phyloP scores from a whole-genome alignment of 2,113 vertebrate genomes.

The Saccopteryx leptura region DNA sequence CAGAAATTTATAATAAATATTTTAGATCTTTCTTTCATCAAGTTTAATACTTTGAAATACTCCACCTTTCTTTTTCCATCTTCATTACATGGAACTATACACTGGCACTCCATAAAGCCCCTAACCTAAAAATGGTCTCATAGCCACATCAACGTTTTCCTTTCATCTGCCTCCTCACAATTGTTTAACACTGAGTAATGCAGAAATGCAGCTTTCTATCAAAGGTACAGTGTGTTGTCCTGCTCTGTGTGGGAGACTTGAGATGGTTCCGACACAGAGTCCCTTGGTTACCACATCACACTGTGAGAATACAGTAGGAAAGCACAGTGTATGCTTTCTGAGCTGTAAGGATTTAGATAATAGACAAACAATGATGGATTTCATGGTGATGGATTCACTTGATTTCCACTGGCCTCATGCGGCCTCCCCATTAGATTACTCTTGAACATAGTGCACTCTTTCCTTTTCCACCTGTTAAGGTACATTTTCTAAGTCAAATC shows the following conservation, averaged over 20 bases:
- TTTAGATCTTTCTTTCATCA: neutral
- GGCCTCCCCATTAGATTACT: constrained; percentile 62
- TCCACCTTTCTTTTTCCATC: neutral
- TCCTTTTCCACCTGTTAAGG: constrained; percentile 61
- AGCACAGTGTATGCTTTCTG: constrained; percentile 41
- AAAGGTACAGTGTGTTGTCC: constrained; percentile 9
- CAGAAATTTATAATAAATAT: neutral
- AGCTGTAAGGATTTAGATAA: constrained; percentile 68
- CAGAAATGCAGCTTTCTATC: constrained; percentile 51
- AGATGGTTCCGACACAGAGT: constrained; percentile 17
- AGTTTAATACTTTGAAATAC: neutral
- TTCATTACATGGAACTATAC: neutral
- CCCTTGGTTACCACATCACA: constrained; percentile 10
- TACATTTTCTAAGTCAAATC: constrained; percentile 63
- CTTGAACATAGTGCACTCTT: constrained; percentile 29
- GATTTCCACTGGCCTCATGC: constrained; percentile 38
- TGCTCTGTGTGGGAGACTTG: neutral
- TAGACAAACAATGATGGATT: constrained; percentile 46
- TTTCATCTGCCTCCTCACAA: constrained; percentile 13
- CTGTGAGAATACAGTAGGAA: constrained; percentile 1
- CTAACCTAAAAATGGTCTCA: constrained; percentile 1
- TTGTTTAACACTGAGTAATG: constrained; percentile 18
- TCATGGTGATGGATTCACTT: constrained; percentile 65
- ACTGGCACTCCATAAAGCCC: neutral
- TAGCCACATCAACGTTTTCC: neutral